Evolutionary conservation across 2,113 vertebrate species (phyloP), one percentile per base, ranked within the genome.

Genomic region (Syngnathoides biaculeatus): DNA sequence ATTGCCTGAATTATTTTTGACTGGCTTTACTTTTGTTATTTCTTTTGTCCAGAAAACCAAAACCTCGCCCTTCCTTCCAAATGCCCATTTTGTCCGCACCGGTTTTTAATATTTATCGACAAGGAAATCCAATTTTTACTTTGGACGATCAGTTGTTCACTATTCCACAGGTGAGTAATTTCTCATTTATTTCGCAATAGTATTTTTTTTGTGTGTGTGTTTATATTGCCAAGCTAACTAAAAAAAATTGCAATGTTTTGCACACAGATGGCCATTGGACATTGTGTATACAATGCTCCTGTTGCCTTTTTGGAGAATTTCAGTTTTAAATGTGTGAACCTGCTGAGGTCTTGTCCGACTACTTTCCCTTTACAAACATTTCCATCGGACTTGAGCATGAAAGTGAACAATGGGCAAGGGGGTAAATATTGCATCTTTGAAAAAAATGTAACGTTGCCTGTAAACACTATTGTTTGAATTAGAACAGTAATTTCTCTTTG

Each of bases 71-170:
- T 35, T 85, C 89, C 0, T 94, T 94, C 55, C 88, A 88, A 65
- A 63, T 59, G 0, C 67, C 79, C 24, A 40, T 79, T 39, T 70
- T 86, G 39, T 52, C 81, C 3, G 75, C 88, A 65, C 81, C 85
- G 38, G 70, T 67, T 11, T 75, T 74, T 56, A 67, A 77, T 74
- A 84, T 83, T 59, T 98, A 98, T 79, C 86, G 66, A 60, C 92
- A 95, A 87, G 95, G 95, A 69, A 93, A 93, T 79, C 93, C 95
- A 1, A 80, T 99, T 68, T 79, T 96, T 60, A 93, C 90, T 1
- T 60, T 72, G 4, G 83, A 88, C 24, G 79, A 92, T 63, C 82
- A 86, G 0, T 94, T 93, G 80, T 92, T 98, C 53, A 94, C 91
- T 2, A 65, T 99, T 56, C 95, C 94, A 0, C 97, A 96, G 95